Evolutionary conservation across 2,797 vertebrate species (phyloP).

Genomic region (Linurgus olivaceus): DNA sequence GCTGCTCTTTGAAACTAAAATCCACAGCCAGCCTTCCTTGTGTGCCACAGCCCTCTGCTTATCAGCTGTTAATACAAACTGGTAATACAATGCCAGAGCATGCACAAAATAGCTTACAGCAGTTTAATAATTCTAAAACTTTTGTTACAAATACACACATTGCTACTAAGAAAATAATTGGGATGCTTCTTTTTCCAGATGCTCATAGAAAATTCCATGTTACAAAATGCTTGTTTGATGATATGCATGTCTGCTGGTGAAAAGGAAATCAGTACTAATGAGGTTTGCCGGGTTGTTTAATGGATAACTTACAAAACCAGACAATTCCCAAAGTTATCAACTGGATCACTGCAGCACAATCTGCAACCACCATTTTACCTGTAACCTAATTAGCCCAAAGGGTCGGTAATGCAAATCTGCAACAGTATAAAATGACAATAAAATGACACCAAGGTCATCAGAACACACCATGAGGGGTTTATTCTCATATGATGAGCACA

Average conservation of each 20-base stretch:
- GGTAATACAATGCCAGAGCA: neutral
- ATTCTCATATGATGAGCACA: neutral
- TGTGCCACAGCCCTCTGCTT: neutral
- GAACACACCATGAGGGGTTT: neutral
- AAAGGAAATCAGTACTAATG: neutral
- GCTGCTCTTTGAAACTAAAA: neutral
- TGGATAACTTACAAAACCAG: slow-evolving; percentile 3
- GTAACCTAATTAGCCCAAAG: neutral
- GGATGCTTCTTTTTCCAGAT: neutral
- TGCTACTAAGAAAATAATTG: neutral
- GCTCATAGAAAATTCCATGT: neutral
- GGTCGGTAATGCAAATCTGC: neutral
- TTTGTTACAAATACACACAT: neutral
- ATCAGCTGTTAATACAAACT: neutral
- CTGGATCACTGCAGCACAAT: neutral
- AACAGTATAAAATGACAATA: neutral
- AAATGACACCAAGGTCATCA: neutral
- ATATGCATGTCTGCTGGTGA: neutral
- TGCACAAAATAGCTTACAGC: neutral
- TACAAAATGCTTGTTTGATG: neutral
- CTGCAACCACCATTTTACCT: neutral
- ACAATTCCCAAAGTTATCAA: neutral
- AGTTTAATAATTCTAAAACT: neutral
- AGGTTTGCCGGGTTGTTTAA: neutral
- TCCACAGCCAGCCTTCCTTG: neutral